A percentile compares a stretch with the other conserved stretches of the same genome.
These are phyloP conservation scores for Rhagonycha lutea DNA, from an alignment of 2,888 invertebrate species.

Conservation along the genomic window DNA sequence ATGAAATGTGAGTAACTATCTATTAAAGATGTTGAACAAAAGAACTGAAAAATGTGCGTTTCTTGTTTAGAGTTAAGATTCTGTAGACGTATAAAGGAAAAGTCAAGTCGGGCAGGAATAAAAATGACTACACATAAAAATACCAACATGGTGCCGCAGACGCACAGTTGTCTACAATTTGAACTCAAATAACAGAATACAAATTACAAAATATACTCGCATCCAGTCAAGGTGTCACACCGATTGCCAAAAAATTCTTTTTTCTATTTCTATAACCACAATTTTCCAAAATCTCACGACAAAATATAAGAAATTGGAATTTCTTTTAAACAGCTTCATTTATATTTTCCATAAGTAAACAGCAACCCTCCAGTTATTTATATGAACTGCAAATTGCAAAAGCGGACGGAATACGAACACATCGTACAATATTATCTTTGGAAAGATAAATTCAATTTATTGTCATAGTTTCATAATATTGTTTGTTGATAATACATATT, in stretches of 20 bases:
- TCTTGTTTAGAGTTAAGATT: slow-evolving; percentile 44
- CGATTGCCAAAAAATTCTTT: not conserved
- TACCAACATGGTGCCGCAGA: slow-evolving; percentile 38
- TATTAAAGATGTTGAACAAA: slow-evolving; percentile 11
- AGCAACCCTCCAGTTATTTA: not conserved
- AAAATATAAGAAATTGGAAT: not conserved
- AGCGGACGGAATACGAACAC: slow-evolving; percentile 2
- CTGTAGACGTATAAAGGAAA: slow-evolving; percentile 37
- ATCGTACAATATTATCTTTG: not conserved
- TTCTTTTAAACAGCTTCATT: not conserved
- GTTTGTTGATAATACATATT: not conserved
- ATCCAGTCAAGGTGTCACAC: slow-evolving; percentile 33
- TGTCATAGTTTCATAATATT: not conserved
- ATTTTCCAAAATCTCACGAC: not conserved
- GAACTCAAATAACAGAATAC: slow-evolving; percentile 36
- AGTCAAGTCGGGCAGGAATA: slow-evolving; percentile 43
- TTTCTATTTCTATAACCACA: not conserved
- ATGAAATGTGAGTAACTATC: slow-evolving; percentile 7
- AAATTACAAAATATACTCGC: slow-evolving; percentile 39
- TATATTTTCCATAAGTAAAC: not conserved
- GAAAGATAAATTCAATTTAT: slow-evolving; percentile 1
- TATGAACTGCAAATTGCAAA: not conserved
- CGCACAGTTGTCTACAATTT: slow-evolving; percentile 39
- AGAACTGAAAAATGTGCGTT: slow-evolving; percentile 44
- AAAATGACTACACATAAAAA: slow-evolving; percentile 46